phyloP scores from a whole-genome alignment of 2,113 vertebrate genomes.

The Gobio gobio region DNA sequence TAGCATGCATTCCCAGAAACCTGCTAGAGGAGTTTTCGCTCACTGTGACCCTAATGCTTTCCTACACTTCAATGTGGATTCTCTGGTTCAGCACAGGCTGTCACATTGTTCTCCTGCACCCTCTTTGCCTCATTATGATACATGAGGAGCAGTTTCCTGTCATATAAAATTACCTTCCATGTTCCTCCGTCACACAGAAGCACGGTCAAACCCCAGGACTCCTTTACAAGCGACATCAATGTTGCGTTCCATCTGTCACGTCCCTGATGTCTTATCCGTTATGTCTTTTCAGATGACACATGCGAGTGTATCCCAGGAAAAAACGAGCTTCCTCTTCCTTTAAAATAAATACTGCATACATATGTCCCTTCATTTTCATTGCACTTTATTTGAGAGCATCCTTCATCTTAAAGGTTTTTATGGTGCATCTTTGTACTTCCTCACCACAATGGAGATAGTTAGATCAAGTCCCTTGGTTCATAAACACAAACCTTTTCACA shows the following conservation, averaged over 20 bases:
- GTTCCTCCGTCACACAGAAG: slow-evolving; percentile 17
- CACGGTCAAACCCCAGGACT: slow-evolving; percentile 15
- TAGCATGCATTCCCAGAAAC: background rate
- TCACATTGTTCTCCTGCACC: background rate
- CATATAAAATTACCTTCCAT: slow-evolving; percentile 24
- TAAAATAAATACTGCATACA: slow-evolving; percentile 30
- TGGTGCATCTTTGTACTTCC: background rate
- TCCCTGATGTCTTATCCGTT: background rate
- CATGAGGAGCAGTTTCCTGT: slow-evolving; percentile 16
- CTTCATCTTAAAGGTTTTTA: background rate
- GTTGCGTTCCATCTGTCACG: slow-evolving; percentile 9
- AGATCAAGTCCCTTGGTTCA: background rate
- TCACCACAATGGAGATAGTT: background rate
- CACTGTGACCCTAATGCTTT: background rate
- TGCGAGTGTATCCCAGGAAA: slow-evolving; percentile 4
- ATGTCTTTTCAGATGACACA: slow-evolving; percentile 18
- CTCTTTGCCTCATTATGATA: slow-evolving; percentile 8
- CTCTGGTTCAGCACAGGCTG: background rate
- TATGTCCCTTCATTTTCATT: background rate
- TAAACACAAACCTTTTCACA: background rate
- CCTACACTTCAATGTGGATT: slow-evolving; percentile 5
- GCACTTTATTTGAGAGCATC: background rate
- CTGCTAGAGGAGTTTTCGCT: background rate
- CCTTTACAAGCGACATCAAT: background rate
- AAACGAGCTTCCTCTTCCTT: slow-evolving; percentile 16